Conservation (phyloP, 1,140 invertebrate genomes). For the Sipha flava region DNA sequence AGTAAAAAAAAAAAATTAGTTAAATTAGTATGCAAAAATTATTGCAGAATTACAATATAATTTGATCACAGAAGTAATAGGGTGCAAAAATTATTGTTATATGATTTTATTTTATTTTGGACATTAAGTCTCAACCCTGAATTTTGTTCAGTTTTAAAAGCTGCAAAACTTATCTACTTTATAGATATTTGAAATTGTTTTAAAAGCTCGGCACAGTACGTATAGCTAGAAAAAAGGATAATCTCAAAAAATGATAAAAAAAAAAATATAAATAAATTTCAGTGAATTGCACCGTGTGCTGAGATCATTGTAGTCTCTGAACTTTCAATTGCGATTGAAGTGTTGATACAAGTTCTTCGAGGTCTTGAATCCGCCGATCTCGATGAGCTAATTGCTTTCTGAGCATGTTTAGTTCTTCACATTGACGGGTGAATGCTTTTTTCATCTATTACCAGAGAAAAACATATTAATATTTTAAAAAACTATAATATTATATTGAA, state of each 20-base stretch:
- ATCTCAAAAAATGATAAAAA: background rate
- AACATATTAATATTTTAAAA: background rate
- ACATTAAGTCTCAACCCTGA: background rate
- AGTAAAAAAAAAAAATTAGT: background rate
- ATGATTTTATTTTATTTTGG: background rate
- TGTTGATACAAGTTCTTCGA: conserved; percentile 61
- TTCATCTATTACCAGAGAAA: conserved; percentile 52
- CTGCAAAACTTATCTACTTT: background rate
- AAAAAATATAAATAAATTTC: background rate
- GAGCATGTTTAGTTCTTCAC: conserved; percentile 65
- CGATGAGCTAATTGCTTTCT: conserved; percentile 65
- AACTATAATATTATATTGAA: too few species aligned
- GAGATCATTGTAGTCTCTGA: background rate
- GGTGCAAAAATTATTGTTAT: background rate
- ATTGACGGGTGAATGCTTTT: conserved; percentile 62
- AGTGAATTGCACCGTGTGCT: background rate
- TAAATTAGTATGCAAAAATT: background rate
- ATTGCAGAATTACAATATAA: background rate
- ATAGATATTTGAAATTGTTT: background rate
- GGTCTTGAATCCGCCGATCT: conserved; percentile 64
- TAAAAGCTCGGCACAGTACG: background rate
- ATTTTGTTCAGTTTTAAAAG: background rate
- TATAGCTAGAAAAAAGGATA: background rate
- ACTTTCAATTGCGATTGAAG: conserved; percentile 44
- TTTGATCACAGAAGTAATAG: background rate